Evolutionary conservation across 2,113 vertebrate species (phyloP), one percentile per base, ranked within the genome.

Genomic region (Ctenodactylus gundi): DNA sequence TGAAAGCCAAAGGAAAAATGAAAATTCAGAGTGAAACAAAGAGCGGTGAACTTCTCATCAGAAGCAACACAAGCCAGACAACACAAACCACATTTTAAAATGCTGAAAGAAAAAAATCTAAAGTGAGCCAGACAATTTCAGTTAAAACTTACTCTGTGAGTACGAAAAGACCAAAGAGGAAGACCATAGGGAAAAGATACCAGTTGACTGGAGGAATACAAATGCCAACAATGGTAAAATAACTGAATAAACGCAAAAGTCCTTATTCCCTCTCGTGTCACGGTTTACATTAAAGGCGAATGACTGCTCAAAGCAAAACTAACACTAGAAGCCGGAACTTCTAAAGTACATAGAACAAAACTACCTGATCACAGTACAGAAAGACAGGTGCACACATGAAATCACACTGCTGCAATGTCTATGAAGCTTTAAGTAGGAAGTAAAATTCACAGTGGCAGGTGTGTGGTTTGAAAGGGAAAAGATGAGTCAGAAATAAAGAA

Each of bases 111-210:
- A 93, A 95, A 90, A 70, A 46, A 67, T n/a, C n/a, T n/a, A 64
- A 20, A 49, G 34, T 15, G 21, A 83, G 82, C 27, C 20, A 68
- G 25, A 27, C 8, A 78, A 72, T 93, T 84, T 51, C 46, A 49
- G 51, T 67, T 85, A 96, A 93, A 90, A 93, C 13, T 20, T 76
- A 2, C 31, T 88, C 4, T 36, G 13, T 7, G 84, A 75, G 46
- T n/a, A n/a, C n/a, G n/a, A n/a, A 80, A 93, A 85, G n/a, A 25
- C 57, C n/a, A 85, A 23, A 58, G 73, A 84, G 39, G 78, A 86
- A 85, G 29, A 73, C 29, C 39, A 78, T 73, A 91, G 55, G 57
- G 41, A 86, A 93, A 86, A 15, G 20, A 88, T 25, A 73, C 12
- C 17, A 90, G 7, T 51, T 57, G 67, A 76, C 0, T n/a, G 65